Conservation (phyloP, 1,140 invertebrate genomes). For the Drosophila burlai region DNA sequence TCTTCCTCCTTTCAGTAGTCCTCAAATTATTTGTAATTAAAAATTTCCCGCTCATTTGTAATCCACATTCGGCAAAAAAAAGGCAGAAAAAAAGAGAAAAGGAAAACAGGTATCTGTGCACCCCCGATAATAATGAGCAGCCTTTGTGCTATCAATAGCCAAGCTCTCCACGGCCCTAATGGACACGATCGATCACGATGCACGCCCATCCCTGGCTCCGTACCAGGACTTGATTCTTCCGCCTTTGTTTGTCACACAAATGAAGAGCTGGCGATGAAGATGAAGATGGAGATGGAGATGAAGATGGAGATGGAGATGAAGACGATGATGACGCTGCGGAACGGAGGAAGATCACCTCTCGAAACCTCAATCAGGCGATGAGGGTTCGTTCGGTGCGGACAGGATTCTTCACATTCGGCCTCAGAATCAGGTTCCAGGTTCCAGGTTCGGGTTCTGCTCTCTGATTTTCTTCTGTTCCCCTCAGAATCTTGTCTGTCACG, state of each 20-base stretch:
- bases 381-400: constrained; percentile 30
- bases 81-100: neutral
- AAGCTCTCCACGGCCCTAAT: constrained; percentile 30
- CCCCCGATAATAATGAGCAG: constrained; percentile 5
- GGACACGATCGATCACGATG: constrained; percentile 30
- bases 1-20: neutral
- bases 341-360: constrained; percentile 59
- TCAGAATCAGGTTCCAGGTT: constrained; percentile 26
- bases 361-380: constrained; percentile 67
- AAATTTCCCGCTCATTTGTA: constrained; percentile 1
- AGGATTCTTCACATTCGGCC: constrained; percentile 35
- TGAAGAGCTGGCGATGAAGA: constrained; percentile 69
- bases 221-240: constrained; percentile 26
- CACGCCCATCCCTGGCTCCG: constrained; percentile 19
- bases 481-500: constrained; percentile 55
- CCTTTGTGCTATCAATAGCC: constrained; percentile 29
- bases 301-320: constrained; percentile 32
- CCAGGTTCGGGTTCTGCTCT: constrained; percentile 17
- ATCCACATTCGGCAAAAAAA: neutral
- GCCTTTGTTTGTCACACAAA: constrained; percentile 78
- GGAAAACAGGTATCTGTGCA: constrained; percentile 5
- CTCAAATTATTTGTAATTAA: too few species aligned
- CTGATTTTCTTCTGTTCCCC: constrained; percentile 1
- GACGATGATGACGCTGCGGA: constrained; percentile 37
- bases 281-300: constrained; percentile 43